Evolutionary conservation across 2,113 vertebrate species (phyloP).

Genomic region (Cryptotis parvus): DNA sequence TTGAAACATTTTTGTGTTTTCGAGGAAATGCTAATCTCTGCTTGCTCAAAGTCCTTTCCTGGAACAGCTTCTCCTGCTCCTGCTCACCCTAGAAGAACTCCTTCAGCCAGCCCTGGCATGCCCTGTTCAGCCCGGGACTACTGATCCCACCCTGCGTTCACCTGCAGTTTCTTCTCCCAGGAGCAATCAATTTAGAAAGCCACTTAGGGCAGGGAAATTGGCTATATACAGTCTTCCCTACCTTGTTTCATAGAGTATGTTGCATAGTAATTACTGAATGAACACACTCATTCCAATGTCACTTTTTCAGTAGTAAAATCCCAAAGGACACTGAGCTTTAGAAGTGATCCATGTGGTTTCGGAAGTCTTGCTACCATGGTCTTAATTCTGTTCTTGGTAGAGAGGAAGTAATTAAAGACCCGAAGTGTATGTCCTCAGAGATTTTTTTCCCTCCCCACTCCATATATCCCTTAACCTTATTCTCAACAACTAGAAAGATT

Average conservation of each 20-base stretch:
- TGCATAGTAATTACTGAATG: not conserved
- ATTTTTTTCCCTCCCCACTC: rapidly evolving
- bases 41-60: not conserved
- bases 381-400: not conserved
- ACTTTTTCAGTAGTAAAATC: not conserved
- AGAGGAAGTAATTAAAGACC: not conserved
- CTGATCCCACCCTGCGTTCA: not conserved
- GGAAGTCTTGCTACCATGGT: not conserved
- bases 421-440: not conserved
- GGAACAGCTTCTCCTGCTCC: not conserved
- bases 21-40: not conserved
- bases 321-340: not conserved
- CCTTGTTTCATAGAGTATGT: too few species aligned
- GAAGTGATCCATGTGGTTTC: not conserved
- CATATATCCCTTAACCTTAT: not conserved
- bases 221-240: too few species aligned
- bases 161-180: not conserved
- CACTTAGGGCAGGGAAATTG: too few species aligned
- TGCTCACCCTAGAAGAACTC: not conserved
- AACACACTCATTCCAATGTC: not conserved
- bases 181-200: too few species aligned
- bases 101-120: too few species aligned
- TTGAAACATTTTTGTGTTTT: not conserved
- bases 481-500: not conserved
- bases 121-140: too few species aligned